Conservation (phyloP, 1,140 invertebrate genomes). For the Mesaphorura yosii region DNA sequence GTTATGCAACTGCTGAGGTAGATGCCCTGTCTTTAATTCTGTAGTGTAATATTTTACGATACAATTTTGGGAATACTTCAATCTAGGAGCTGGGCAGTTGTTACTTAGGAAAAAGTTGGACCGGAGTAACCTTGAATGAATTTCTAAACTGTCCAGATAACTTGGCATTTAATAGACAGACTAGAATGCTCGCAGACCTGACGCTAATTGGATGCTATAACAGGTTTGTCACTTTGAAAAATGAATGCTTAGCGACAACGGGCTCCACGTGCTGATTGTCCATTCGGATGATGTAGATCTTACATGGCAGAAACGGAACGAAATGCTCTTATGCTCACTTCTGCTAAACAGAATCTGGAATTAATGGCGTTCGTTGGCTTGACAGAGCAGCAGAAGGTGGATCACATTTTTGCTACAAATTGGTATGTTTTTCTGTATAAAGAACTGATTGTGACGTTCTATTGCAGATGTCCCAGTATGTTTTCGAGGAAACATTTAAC, state of each 20-base stretch:
- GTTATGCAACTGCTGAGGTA: constrained; percentile 53
- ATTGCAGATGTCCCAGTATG: constrained; percentile 71
- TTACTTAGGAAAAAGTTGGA: constrained; percentile 55
- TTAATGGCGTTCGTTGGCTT: constrained; percentile 95
- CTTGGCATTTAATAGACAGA: constrained; percentile 90
- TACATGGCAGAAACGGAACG: constrained; percentile 55
- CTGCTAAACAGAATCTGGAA: constrained; percentile 86
- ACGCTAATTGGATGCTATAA: constrained; percentile 92
- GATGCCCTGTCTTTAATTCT: not conserved
- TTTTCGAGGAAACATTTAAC: constrained; percentile 96
- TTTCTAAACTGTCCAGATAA: constrained; percentile 85
- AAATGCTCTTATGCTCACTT: constrained; percentile 72
- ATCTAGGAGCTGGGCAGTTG: constrained; percentile 58
- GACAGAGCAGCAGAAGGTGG: constrained; percentile 85
- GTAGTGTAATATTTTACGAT: not conserved
- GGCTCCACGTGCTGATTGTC: not conserved
- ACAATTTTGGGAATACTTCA: constrained; percentile 1
- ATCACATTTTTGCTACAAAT: not conserved
- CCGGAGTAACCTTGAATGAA: constrained; percentile 59
- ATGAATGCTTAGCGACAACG: no score
- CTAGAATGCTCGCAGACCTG: constrained; percentile 91
- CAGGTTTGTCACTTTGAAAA: constrained; percentile 33
- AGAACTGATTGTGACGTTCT: constrained; percentile 13
- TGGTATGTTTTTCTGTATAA: not conserved
- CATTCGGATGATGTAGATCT: constrained; percentile 40